A percentile compares a stretch with the other conserved stretches of the same genome.
Evolutionary conservation across 2,797 vertebrate genomes (phyloP).

Genomic region (Chloroceryle inda): DNA sequence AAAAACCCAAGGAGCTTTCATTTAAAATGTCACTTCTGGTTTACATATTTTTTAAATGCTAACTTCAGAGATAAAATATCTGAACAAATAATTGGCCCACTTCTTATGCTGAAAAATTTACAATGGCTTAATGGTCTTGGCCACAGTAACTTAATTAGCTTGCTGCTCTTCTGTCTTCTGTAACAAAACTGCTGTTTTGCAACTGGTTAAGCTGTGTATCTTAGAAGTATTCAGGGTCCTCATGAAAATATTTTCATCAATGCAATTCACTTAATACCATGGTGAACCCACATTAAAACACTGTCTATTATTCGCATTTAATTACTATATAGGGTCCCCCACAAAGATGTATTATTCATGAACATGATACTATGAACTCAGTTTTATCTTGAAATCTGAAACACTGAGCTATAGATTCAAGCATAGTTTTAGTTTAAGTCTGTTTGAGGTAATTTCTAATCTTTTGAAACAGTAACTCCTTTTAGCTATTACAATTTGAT

Average conservation of each 20-base stretch:
- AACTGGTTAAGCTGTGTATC: not conserved
- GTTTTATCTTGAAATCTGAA: not conserved
- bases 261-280: not conserved
- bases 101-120: not conserved
- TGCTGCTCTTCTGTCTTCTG: not conserved
- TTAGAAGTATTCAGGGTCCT: not conserved
- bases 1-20: not conserved
- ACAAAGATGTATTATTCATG: not conserved
- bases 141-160: not conserved
- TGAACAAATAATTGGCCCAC: not conserved
- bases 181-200: not conserved
- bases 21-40: not conserved
- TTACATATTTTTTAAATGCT: not conserved
- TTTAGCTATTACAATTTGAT: not conserved
- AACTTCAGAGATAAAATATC: not conserved
- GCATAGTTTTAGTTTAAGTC: not conserved
- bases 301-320: not conserved
- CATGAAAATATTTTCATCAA: not conserved
- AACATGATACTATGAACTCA: not conserved
- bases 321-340: not conserved
- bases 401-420: not conserved
- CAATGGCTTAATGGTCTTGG: not conserved
- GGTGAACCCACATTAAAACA: not conserved
- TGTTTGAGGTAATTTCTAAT: not conserved
- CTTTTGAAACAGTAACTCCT: not conserved